phyloP scores from a whole-genome alignment of 2,888 invertebrate genomes.

The Polydrusus tereticollis region DNA sequence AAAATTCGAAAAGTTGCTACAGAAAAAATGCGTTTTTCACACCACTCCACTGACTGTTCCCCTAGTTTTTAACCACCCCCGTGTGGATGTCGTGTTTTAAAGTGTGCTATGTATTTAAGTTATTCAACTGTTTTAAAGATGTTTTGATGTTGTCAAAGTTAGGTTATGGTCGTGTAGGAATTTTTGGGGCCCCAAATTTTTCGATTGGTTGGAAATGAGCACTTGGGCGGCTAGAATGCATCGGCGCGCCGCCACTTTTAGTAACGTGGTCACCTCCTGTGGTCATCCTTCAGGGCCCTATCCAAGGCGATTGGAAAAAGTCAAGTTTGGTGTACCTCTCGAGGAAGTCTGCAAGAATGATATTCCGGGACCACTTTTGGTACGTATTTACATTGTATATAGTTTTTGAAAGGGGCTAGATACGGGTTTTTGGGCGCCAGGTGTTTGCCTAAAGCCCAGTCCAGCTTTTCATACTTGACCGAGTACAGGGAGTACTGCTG shows the following conservation, averaged over 20 bases:
- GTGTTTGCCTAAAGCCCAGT: conserved; percentile 1
- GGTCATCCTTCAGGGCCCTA: conserved; percentile 88
- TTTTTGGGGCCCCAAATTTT: conserved; percentile 39
- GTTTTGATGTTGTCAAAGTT: conserved; percentile 54
- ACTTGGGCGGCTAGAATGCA: conserved; percentile 95
- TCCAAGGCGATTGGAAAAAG: conserved; percentile 89
- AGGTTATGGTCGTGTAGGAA: conserved; percentile 61
- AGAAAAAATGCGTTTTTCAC: conserved; percentile 29
- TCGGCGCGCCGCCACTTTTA: conserved; percentile 89
- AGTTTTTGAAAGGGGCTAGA: not conserved
- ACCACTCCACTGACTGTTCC: conserved; percentile 21
- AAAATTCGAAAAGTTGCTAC: conserved; percentile 40
- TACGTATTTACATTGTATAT: conserved; percentile 67
- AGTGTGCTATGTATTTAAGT: conserved; percentile 42
- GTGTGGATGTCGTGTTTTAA: conserved; percentile 45
- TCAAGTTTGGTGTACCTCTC: conserved; percentile 93
- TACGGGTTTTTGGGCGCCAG: not conserved
- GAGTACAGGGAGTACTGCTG: not conserved
- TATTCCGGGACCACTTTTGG: conserved; percentile 92
- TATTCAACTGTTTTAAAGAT: conserved; percentile 45
- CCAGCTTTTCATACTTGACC: conserved; percentile 7
- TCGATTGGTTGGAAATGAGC: conserved; percentile 74
- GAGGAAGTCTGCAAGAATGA: conserved; percentile 96
- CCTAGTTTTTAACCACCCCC: conserved; percentile 29
- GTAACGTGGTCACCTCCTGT: conserved; percentile 92